Conservation (phyloP, 2,888 invertebrate genomes). For the Baronia brevicornis region DNA sequence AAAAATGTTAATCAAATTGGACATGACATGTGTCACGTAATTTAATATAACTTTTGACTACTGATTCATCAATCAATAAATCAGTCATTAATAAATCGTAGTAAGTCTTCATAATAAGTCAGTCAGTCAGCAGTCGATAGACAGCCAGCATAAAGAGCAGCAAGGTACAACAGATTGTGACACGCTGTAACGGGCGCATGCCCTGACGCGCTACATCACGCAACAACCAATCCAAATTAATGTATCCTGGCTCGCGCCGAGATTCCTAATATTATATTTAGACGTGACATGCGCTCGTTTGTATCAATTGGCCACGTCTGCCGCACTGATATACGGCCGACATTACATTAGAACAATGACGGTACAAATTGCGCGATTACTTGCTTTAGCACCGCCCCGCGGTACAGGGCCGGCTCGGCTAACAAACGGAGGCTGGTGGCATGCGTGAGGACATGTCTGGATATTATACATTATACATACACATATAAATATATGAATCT, state of each 20-base stretch:
- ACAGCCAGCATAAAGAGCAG: too few relatives aligned
- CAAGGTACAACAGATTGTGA: constrained; percentile 11
- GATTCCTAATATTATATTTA: constrained; percentile 77
- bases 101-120: not conserved
- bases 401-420: constrained; percentile 33
- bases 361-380: constrained; percentile 71
- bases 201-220: constrained; percentile 48
- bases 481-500: constrained; percentile 2
- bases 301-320: constrained; percentile 74
- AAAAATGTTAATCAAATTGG: too few relatives aligned
- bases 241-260: constrained; percentile 75
- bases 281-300: constrained; percentile 75
- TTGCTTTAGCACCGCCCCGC: constrained; percentile 52
- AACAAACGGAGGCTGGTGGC: too few relatives aligned
- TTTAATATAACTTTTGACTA: too few relatives aligned
- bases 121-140: too few relatives aligned
- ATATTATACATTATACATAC: too few relatives aligned
- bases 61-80: too few relatives aligned
- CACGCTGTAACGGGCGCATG: constrained; percentile 32
- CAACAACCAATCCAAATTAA: constrained; percentile 69
- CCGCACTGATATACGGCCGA: constrained; percentile 69
- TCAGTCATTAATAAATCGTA: not conserved
- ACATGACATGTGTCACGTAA: not conserved
- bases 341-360: constrained; percentile 75
- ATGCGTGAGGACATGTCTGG: not conserved